Evolutionary conservation across 2,113 vertebrate genomes (phyloP).

Genomic region (Dissostichus mawsoni): DNA sequence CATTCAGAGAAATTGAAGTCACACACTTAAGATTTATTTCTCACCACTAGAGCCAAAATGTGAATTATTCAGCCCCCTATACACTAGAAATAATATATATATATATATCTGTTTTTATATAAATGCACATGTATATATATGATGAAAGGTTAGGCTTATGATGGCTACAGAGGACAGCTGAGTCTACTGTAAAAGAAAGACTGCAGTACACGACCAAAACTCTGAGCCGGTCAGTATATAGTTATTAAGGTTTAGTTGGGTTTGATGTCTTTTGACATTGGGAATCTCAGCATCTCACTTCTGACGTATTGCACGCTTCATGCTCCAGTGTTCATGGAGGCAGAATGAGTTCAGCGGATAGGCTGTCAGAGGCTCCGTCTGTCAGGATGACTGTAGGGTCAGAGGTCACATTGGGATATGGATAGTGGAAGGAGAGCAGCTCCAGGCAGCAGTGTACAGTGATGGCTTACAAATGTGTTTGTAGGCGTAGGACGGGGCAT

Average conservation of each 20-base stretch:
- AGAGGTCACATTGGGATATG: constrained; percentile 52
- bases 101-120: neutral
- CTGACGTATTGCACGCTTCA: constrained; percentile 56
- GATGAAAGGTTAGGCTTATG: constrained; percentile 4
- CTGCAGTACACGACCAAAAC: constrained; percentile 21
- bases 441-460: constrained; percentile 20
- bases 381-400: constrained; percentile 55
- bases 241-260: constrained; percentile 28
- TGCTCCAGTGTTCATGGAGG: constrained; percentile 58
- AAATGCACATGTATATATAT: neutral
- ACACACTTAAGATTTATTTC: constrained; percentile 39
- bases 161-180: neutral
- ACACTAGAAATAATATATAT: neutral
- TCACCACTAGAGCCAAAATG: constrained; percentile 12
- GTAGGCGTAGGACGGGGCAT: constrained; percentile 34
- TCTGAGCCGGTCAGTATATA: constrained; percentile 12
- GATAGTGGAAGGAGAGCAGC: constrained; percentile 41
- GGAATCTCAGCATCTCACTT: constrained; percentile 44
- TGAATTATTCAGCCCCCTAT: neutral
- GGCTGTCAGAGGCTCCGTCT: constrained; percentile 59
- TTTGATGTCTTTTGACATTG: constrained; percentile 57
- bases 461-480: constrained; percentile 38
- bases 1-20: constrained; percentile 27
- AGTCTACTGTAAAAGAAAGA: neutral
- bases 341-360: constrained; percentile 40